Conservation (phyloP, 2,888 invertebrate species). For the Hetaerina titia region DNA sequence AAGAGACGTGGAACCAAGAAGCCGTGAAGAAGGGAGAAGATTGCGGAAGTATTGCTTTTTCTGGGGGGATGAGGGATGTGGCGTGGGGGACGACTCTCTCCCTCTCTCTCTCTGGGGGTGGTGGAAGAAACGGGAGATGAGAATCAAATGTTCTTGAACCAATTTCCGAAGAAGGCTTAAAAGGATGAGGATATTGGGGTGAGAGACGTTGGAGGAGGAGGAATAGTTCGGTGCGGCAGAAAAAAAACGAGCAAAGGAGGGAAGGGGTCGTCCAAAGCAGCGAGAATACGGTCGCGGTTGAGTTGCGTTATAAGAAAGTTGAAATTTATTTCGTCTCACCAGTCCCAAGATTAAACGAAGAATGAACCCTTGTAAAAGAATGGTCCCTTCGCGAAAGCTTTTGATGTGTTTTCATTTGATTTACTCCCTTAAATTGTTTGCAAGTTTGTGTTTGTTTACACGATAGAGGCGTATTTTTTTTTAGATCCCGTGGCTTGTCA, state of each 20-base stretch:
- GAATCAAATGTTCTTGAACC: constrained; percentile 67
- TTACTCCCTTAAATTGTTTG: background rate
- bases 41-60: constrained; percentile 61
- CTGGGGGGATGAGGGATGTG: background rate
- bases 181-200: constrained; percentile 30
- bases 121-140: constrained; percentile 41
- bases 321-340: constrained; percentile 21
- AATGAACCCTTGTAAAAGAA: background rate
- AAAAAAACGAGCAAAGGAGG: background rate
- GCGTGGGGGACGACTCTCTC: background rate
- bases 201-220: background rate
- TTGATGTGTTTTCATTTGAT: background rate
- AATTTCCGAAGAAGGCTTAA: constrained; percentile 66
- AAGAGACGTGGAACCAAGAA: constrained; percentile 50
- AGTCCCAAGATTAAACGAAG: constrained; percentile 28
- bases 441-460: background rate
- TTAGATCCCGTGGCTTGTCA: too few relatives aligned
- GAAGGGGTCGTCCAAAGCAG: background rate
- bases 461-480: too few relatives aligned
- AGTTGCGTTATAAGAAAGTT: constrained; percentile 17
- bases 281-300: constrained; percentile 14
- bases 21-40: constrained; percentile 56
- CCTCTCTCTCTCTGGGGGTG: background rate
- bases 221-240: background rate
- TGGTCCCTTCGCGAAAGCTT: background rate